A percentile compares a stretch with the other conserved stretches of the same genome.
These are phyloP conservation scores for Argyrosomus regius DNA, from an alignment of 2,797 vertebrate species.

Conservation along the genomic window DNA sequence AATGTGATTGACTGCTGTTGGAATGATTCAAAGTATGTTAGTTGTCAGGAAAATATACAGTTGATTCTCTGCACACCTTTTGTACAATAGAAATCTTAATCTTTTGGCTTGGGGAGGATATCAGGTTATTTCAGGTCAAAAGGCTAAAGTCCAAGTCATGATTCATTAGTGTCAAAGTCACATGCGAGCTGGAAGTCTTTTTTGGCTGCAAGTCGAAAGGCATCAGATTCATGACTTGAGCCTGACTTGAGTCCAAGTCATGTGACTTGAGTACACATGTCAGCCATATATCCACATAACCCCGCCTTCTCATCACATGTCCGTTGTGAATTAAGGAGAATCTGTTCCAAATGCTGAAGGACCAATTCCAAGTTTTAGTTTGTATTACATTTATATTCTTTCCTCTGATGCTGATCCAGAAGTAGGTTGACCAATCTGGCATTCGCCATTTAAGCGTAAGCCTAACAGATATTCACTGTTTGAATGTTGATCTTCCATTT, in stretches of 20 bases:
- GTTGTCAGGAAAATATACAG: neutral
- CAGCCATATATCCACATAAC: neutral
- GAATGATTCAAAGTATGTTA: neutral
- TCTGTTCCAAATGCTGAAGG: neutral
- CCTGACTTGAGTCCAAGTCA: conserved; percentile 11
- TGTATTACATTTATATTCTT: neutral
- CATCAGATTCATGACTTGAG: conserved; percentile 15
- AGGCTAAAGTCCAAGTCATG: neutral
- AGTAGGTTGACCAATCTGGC: neutral
- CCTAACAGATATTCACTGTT: neutral
- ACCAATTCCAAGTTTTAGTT: neutral
- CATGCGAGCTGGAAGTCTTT: conserved; percentile 3
- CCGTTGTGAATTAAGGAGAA: neutral
- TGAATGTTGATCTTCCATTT: neutral
- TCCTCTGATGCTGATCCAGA: conserved; percentile 2
- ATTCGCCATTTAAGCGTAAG: neutral
- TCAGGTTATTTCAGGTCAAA: conserved; percentile 31
- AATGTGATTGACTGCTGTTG: conserved; percentile 1
- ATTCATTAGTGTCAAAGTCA: conserved; percentile 25
- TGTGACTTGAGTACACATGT: conserved; percentile 4
- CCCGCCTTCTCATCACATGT: neutral
- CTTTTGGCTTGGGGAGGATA: neutral
- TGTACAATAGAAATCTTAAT: neutral
- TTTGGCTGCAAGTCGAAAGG: conserved; percentile 13
- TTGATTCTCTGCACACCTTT: neutral